Evolutionary conservation across 2,888 invertebrate genomes (phyloP), one percentile per base, ranked within the genome.

Genomic region (Polydrusus cervinus): DNA sequence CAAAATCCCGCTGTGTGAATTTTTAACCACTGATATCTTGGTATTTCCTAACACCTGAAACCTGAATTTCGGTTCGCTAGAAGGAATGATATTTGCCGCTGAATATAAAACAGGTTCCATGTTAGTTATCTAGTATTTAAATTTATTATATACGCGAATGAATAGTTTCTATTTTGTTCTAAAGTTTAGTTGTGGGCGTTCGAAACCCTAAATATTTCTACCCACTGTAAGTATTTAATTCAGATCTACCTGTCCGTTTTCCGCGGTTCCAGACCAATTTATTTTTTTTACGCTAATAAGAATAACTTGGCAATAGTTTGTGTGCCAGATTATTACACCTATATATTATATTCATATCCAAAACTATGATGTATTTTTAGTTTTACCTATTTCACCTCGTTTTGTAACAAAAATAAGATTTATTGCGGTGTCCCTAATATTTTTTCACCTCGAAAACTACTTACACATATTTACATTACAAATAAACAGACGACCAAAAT

Each of bases 341-440:
- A 25, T 62, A n/a, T n/a, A 38, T 38, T 2, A 47, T 62, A 47
- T 62, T 18, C n/a, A 65, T 55, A 66, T 11, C 68, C 60, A 61
- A 74, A 74, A 74, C 74, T 51, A 38, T 65, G 61, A 67, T 61
- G 25, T 74, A 64, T 74, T 74, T 74, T 70, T 74, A 74, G 70
- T 62, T 70, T 70, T 70, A 70, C 74, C 70, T 70, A 70, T 38
- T 69, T 53, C 25, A 74, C 51, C 7, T 55, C 38, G 69, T 57
- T 74, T 74, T 64, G 74, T 68, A 69, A 69, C 74, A 64, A 74
- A 74, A 69, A 18, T 61, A 69, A 20, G 45, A 60, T 70, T 65
- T 74, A 70, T 70, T 47, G 38, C 53, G 43, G 30, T 64, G 45
- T 38, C 14, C 10, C 16, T 8, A 30, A 10, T 16, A 16, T 57